These are phyloP conservation scores for Hypsopygia costalis DNA, from an alignment of 2,888 invertebrate genomes.

Conservation along the genomic window DNA sequence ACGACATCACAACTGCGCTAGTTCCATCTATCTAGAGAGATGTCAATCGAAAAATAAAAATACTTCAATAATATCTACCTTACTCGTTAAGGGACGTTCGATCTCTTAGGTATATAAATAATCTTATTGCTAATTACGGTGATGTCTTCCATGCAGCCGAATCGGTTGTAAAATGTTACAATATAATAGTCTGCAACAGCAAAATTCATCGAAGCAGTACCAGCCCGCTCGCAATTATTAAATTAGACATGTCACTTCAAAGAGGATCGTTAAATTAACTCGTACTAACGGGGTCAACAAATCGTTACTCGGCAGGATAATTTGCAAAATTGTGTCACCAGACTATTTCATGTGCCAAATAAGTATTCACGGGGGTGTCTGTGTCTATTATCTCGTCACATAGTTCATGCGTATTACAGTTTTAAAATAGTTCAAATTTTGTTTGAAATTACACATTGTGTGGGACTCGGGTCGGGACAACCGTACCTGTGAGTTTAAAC, in stretches of 20 bases:
- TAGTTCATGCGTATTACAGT: too few species aligned
- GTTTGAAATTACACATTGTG: too few species aligned
- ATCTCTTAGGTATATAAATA: slow-evolving; percentile 77
- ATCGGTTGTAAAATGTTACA: slow-evolving; percentile 52
- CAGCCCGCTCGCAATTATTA: slow-evolving; percentile 62
- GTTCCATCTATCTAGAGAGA: slow-evolving; percentile 55
- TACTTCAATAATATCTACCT: slow-evolving; percentile 74
- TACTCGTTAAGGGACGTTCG: slow-evolving; percentile 81
- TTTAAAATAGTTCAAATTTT: too few species aligned
- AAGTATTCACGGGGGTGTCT: too few species aligned
- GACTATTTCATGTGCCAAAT: neutral
- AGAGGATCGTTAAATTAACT: slow-evolving; percentile 14
- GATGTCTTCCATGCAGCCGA: slow-evolving; percentile 65
- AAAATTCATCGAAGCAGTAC: slow-evolving; percentile 69
- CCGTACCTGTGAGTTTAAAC: neutral
- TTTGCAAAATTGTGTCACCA: neutral
- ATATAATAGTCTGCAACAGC: slow-evolving; percentile 58
- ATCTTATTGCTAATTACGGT: slow-evolving; percentile 77
- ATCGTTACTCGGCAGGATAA: neutral
- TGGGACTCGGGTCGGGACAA: neutral
- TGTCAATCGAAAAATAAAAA: slow-evolving; percentile 71
- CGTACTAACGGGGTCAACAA: neutral
- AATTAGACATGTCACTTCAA: slow-evolving; percentile 26
- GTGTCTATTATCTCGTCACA: too few species aligned
- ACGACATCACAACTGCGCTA: slow-evolving; percentile 29